A percentile compares a stretch with the other conserved stretches of the same genome.
phyloP scores from a whole-genome alignment of 1,140 invertebrate genomes.

The Scaptomyza montana region DNA sequence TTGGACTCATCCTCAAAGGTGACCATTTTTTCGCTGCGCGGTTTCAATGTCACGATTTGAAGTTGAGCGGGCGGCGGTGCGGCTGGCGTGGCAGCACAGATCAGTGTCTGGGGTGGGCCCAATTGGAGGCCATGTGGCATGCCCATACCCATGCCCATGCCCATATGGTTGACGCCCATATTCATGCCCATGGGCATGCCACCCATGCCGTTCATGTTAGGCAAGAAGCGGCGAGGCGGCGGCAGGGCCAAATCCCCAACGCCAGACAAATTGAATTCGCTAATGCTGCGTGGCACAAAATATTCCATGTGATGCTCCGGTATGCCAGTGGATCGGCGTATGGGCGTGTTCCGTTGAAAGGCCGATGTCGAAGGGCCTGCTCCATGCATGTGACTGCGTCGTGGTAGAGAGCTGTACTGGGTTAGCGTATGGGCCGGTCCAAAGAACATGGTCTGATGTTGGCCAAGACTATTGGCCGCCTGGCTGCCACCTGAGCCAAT shows the following conservation, averaged over 20 bases:
- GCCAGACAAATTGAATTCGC: slow-evolving; percentile 90
- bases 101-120: slow-evolving; percentile 70
- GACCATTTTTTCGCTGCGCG: slow-evolving; percentile 89
- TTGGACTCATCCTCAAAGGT: slow-evolving; percentile 91
- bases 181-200: slow-evolving; percentile 48
- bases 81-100: slow-evolving; percentile 66
- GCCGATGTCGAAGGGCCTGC: slow-evolving; percentile 41
- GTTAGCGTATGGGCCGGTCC: slow-evolving; percentile 72
- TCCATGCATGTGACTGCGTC: slow-evolving; percentile 65
- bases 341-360: slow-evolving; percentile 87
- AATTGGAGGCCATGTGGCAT: slow-evolving; percentile 75
- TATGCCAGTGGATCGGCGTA: slow-evolving; percentile 87
- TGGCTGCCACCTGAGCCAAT: slow-evolving; percentile 9
- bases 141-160: slow-evolving; percentile 49
- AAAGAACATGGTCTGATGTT: slow-evolving; percentile 83
- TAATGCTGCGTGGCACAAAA: slow-evolving; percentile 91
- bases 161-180: slow-evolving; percentile 55
- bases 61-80: slow-evolving; percentile 72
- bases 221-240: slow-evolving; percentile 82
- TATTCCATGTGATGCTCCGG: slow-evolving; percentile 89
- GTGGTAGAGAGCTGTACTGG: slow-evolving; percentile 80
- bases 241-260: slow-evolving; percentile 85
- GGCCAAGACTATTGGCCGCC: slow-evolving; percentile 57
- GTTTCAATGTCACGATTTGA: slow-evolving; percentile 83
- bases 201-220: slow-evolving; percentile 61